These are phyloP conservation scores for Iphiclides podalirius DNA, from an alignment of 2,888 invertebrate species.

Conservation along the genomic window DNA sequence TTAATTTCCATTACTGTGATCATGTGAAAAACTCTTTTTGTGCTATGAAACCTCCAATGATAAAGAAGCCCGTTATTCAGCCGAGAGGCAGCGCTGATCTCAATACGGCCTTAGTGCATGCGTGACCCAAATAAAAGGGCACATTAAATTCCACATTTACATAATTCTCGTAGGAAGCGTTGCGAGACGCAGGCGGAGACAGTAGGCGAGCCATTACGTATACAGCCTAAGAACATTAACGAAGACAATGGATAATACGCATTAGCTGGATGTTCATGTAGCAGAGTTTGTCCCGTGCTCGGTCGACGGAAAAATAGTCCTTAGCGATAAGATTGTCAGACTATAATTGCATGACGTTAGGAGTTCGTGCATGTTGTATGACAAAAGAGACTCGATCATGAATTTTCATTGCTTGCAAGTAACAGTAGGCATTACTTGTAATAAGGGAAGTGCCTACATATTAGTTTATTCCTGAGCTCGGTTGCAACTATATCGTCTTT, in stretches of 20 bases:
- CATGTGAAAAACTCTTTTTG: too few relatives aligned
- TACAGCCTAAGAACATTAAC: constrained; percentile 11
- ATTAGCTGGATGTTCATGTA: constrained; percentile 32
- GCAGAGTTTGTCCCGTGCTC: too few relatives aligned
- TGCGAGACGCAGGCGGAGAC: neutral
- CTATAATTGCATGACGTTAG: constrained; percentile 4
- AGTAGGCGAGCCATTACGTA: constrained; percentile 13
- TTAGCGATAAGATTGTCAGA: neutral
- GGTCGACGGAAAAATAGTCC: constrained; percentile 2
- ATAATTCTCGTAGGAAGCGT: constrained; percentile 18
- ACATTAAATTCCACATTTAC: constrained; percentile 17
- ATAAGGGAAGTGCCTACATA: neutral
- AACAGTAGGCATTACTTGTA: constrained; percentile 12
- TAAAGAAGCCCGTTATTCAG: neutral
- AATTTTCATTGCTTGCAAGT: constrained; percentile 13
- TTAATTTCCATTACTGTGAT: too few relatives aligned
- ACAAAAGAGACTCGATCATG: neutral
- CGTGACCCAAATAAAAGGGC: constrained; percentile 17
- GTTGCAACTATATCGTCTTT: neutral
- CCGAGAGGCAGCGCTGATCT: neutral
- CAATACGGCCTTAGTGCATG: neutral
- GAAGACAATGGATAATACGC: constrained; percentile 32
- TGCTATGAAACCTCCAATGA: neutral
- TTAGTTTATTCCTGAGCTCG: neutral
- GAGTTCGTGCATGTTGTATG: neutral